These are phyloP conservation scores for Ptilodon capucinus DNA, from an alignment of 2,888 invertebrate genomes.

Conservation along the genomic window DNA sequence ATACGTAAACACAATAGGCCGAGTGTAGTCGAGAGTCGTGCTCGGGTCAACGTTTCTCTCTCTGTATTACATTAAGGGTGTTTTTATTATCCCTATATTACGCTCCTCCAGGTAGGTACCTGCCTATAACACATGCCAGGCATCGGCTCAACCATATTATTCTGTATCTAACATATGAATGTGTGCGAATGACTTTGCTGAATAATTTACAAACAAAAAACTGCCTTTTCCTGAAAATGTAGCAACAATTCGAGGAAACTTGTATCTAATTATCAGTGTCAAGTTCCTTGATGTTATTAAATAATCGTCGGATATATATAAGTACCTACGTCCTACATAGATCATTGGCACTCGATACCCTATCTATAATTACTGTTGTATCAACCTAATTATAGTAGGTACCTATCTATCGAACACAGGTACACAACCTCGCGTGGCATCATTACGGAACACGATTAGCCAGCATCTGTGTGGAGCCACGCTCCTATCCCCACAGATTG, in stretches of 20 bases:
- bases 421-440: slow-evolving; percentile 53
- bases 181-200: no score
- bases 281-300: no score
- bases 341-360: neutral
- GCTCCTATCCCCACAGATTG: slow-evolving; percentile 48
- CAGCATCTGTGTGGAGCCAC: slow-evolving; percentile 67
- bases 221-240: no score
- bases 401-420: slow-evolving; percentile 37
- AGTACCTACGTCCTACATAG: neutral
- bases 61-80: neutral
- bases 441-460: slow-evolving; percentile 53
- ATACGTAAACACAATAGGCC: neutral
- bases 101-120: neutral
- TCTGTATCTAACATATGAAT: no score
- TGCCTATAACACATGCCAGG: neutral
- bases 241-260: no score
- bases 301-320: no score
- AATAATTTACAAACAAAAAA: no score
- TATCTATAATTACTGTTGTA: neutral
- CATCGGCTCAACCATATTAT: no score
- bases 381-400: slow-evolving; percentile 1
- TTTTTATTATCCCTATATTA: neutral
- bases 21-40: neutral
- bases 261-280: no score
- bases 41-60: neutral